Base-by-base conservation (phyloP, 2,888 invertebrate species). In the Netelia inedita region DNA sequence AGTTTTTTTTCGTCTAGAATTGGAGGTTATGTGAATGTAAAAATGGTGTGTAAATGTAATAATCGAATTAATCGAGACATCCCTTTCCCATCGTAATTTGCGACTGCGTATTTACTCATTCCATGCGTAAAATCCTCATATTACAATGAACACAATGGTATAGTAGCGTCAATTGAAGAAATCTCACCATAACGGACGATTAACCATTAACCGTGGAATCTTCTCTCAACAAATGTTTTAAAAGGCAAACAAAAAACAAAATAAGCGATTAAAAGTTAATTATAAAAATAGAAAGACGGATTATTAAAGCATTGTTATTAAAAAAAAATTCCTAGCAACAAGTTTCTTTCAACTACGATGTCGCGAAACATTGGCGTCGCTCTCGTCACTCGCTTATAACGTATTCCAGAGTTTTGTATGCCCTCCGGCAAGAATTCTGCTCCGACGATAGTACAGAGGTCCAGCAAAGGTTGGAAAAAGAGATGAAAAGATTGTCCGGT, bases 401-500 rank as follows among this genome's bases (percentile, higher is more conserved):
- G 35, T 46, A 46, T 46, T 46, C 46, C 2, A 14, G 14, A 46
- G 59, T 59, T 59, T 59, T 57, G 23, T 35, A 35, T 6, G 35
- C 35, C 35, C 35, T 6, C 35, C 6, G 6, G 35, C 35, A 35
- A 35, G 28, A 35, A 35, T 35, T 35, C 10, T 59, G 10, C 19
- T 59, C 59, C 10, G 59, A 19, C 10, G 21, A 46, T 46, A 46
- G 46, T 0, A 9, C 46, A 14, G 2, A 8, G 65, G 65, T 65
- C 16, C 65, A 65, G 65, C 14, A 14, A 46, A 2, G 35, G 10
- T 16, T 35, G 16, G 35, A 16, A 9, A 35, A 46, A 9, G 1
- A 11, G 41, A 35, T 41, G 66, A 68, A 76, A 68, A 66, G 5
- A 23, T 43, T n/a, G 57, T 68, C 66, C 21, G 65, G 21, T 73